phyloP scores from a whole-genome alignment of 2,113 vertebrate genomes.

The Istiophorus platypterus region DNA sequence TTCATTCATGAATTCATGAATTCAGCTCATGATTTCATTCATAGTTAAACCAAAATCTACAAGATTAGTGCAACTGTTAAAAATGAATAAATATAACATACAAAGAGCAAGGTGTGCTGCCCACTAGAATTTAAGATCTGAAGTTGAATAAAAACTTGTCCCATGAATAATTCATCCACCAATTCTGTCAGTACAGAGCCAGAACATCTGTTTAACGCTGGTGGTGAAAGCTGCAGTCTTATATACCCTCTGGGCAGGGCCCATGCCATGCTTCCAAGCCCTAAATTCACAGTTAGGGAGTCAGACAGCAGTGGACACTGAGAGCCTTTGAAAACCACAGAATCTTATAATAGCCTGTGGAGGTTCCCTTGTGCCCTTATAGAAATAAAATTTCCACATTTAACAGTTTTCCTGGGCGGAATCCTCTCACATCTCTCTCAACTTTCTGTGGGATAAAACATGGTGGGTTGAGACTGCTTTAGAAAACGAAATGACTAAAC shows the following conservation, averaged over 20 bases:
- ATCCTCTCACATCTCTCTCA: slow-evolving; percentile 58
- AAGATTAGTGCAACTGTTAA: background rate
- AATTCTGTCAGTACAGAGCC: slow-evolving; percentile 50
- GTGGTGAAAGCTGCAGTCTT: slow-evolving; percentile 68
- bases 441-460: slow-evolving; percentile 63
- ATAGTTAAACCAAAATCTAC: background rate
- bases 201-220: slow-evolving; percentile 76
- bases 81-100: slow-evolving; percentile 26
- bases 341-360: slow-evolving; percentile 71
- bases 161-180: slow-evolving; percentile 55
- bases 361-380: slow-evolving; percentile 75
- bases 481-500: slow-evolving; percentile 59
- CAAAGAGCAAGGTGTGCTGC: background rate
- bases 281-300: slow-evolving; percentile 77
- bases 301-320: slow-evolving; percentile 70
- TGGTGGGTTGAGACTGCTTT: slow-evolving; percentile 51
- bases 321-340: slow-evolving; percentile 71
- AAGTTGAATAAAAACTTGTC: slow-evolving; percentile 50
- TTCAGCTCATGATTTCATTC: background rate
- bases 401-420: slow-evolving; percentile 69
- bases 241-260: slow-evolving; percentile 71
- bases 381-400: slow-evolving; percentile 79
- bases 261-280: slow-evolving; percentile 73
- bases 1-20: too few relatives aligned
- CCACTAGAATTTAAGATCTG: slow-evolving; percentile 8